These are phyloP conservation scores for Montipora efflorescens DNA, from an alignment of 64 coral and sea anemone species.

Conservation along the genomic window DNA sequence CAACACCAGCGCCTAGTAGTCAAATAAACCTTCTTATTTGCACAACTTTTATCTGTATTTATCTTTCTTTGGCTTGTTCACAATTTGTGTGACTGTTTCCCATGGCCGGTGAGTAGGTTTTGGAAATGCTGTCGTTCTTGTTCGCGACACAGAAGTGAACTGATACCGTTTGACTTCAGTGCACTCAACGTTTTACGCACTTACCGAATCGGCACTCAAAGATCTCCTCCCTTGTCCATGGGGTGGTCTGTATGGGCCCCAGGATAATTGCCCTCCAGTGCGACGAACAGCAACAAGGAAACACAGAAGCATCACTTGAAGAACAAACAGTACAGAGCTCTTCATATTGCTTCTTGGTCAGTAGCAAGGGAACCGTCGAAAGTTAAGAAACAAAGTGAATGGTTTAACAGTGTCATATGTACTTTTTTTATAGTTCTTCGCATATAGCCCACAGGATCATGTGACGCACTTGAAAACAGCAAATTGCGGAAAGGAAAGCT, in stretches of 20 bases:
- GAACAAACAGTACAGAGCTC: neutral
- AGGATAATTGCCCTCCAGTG: neutral
- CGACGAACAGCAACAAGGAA: neutral
- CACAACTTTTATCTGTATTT: no score
- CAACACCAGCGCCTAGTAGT: no score
- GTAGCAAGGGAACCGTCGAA: neutral
- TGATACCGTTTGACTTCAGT: neutral
- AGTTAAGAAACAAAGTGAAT: neutral
- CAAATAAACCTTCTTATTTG: no score
- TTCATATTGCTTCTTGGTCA: neutral
- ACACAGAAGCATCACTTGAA: neutral
- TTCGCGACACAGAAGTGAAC: neutral
- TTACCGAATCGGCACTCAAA: neutral
- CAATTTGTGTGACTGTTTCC: no score
- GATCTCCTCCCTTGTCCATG: neutral
- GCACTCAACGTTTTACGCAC: neutral
- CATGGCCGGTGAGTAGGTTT: no score
- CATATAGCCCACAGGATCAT: neutral
- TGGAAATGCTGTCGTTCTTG: neutral
- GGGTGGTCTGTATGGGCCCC: neutral
- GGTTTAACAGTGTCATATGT: neutral
- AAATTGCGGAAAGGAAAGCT: neutral
- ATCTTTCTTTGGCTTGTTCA: no score
- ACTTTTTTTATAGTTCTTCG: neutral
- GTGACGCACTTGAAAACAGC: neutral